Percentiles rank a stretch among this genome's conserved stretches.
Conservation (phyloP, 2,797 vertebrate genomes). For the Triplophysa yarkandensis region DNA sequence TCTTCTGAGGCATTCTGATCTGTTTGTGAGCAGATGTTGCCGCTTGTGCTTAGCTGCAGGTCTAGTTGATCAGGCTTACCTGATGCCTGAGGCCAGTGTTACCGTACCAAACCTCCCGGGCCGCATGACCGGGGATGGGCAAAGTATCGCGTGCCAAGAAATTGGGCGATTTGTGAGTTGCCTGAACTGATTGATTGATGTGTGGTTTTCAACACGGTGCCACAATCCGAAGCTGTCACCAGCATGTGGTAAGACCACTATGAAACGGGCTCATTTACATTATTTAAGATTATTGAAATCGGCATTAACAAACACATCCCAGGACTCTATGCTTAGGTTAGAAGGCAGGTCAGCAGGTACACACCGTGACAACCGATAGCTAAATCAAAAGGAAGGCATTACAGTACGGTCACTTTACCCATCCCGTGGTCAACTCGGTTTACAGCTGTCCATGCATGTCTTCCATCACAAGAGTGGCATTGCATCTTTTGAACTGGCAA, state of each 20-base stretch:
- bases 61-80: constrained; percentile 26
- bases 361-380: constrained; percentile 4
- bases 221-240: constrained; percentile 60
- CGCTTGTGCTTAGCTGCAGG: constrained; percentile 33
- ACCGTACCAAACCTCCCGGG: constrained; percentile 41
- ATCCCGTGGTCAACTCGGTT: constrained; percentile 20
- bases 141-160: constrained; percentile 29
- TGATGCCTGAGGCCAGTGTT: constrained; percentile 25
- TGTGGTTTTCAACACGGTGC: constrained; percentile 11
- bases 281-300: constrained; percentile 37
- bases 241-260: constrained; percentile 65
- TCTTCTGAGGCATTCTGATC: constrained; percentile 71
- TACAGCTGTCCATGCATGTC: neutral
- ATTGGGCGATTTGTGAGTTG: constrained; percentile 30
- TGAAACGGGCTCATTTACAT: constrained; percentile 66
- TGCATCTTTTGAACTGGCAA: constrained; percentile 4
- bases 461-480: constrained; percentile 11
- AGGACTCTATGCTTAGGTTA: neutral
- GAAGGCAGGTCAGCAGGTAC: neutral
- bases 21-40: constrained; percentile 46
- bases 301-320: constrained; percentile 16
- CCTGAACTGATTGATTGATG: constrained; percentile 28
- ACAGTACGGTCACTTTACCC: constrained; percentile 25
- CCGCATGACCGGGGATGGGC: constrained; percentile 25
- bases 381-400: constrained; percentile 15